Percentiles rank a stretch among this genome's conserved stretches.
Conservation (phyloP, 2,797 vertebrate species). For the Natrix natrix region DNA sequence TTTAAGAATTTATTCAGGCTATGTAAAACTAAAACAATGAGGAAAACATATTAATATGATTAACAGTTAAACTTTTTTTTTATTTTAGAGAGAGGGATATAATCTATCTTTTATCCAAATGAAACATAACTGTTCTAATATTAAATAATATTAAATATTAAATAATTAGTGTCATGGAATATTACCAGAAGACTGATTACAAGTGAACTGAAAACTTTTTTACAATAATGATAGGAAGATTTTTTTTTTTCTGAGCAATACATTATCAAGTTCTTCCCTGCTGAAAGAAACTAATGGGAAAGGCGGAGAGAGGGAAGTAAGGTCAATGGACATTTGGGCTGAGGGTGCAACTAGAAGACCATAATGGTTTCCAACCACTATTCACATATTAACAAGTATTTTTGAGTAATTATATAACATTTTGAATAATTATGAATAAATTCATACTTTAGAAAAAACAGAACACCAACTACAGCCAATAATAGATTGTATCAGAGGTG, state of each 20-base stretch:
- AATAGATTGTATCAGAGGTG: background rate
- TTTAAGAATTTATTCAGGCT: background rate
- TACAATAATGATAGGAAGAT: background rate
- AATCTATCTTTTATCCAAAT: background rate
- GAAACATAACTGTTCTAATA: background rate
- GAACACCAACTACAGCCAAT: background rate
- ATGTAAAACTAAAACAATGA: background rate
- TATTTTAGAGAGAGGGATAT: no score
- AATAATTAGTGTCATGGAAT: background rate
- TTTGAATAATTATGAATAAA: background rate
- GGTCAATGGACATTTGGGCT: background rate
- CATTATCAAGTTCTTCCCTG: background rate
- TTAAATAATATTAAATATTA: conserved; percentile 4
- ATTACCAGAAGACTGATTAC: background rate
- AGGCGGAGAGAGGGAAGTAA: background rate
- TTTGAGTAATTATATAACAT: background rate
- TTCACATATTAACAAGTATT: background rate
- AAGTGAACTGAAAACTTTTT: background rate
- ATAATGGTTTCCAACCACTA: background rate
- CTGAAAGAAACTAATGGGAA: background rate
- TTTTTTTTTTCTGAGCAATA: background rate
- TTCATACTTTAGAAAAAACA: background rate
- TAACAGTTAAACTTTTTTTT: background rate
- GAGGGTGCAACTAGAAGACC: background rate
- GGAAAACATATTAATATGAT: background rate